Base-by-base conservation (phyloP, 2,113 vertebrate genomes). In the Ciconia boyciana region DNA sequence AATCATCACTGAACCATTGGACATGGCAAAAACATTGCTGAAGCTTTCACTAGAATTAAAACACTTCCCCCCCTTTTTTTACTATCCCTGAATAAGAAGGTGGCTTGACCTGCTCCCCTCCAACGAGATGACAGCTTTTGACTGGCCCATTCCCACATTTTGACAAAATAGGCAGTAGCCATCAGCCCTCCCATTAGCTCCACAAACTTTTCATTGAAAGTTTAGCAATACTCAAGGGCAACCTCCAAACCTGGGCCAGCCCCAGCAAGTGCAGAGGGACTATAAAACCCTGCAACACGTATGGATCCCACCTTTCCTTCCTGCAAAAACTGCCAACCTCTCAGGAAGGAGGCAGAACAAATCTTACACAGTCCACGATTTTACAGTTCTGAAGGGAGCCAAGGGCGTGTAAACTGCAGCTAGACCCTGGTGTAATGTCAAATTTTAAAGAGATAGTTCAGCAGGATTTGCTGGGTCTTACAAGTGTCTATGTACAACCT, bases 371-470 rank as follows among this genome's bases (percentile, higher is more conserved):
- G 44, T 81, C 41, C 46, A 44, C 89, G 54, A 81, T 92, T 97
- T 93, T 95, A 95, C 57, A 83, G 46, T 77, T 93, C 69, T 93
- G 46, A 76, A 76, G 61, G 58, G 78, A 26, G 5, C 16, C 20
- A 62, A 52, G 16, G 10, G 55, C 13, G 54, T 83, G 66, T 85
- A 91, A 95, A 93, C 66, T 96, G 49, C 72, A 91, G n/a, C 61
- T 75, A 83, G 75, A 82, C 69, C 16, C 83, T 36, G 26, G 29
- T 48, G 86, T n/a, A 34, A 25, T 87, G 55, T 82, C 96, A 97
- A 91, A 83, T 69, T 91, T 94, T 92, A 91, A 93, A 92, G 54
- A 94, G 80, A 93, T 24, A 87, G 58, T 61, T 87, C 83, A 91
- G 44, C 65, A 83, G 81, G 34, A 75, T 94, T 96, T 95, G 8